These are phyloP conservation scores for Apodemia mormo DNA, from an alignment of 2,888 invertebrate species.

Conservation along the genomic window DNA sequence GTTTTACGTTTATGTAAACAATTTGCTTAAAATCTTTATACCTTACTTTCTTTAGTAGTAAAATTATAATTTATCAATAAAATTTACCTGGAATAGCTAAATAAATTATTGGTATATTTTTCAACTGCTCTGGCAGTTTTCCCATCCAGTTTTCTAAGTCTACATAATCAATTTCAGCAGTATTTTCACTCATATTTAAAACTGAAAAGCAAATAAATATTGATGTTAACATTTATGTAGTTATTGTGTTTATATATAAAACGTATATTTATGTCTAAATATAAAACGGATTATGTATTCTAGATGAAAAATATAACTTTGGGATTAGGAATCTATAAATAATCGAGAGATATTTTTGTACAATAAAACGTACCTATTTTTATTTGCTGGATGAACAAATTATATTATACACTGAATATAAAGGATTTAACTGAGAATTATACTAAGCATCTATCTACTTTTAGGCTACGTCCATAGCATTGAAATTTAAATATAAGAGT, in stretches of 20 bases:
- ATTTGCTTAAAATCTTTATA: too few relatives aligned
- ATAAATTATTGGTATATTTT: constrained; percentile 84
- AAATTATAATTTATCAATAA: background rate
- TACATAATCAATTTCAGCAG: constrained; percentile 46
- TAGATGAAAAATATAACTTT: too few relatives aligned
- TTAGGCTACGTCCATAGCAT: background rate
- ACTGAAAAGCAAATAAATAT: constrained; percentile 23
- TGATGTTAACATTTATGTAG: background rate
- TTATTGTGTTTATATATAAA: too few relatives aligned
- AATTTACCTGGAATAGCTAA: constrained; percentile 87
- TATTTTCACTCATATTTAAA: constrained; percentile 57
- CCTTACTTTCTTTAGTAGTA: too few relatives aligned
- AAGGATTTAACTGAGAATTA: background rate
- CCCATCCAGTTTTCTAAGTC: constrained; percentile 87
- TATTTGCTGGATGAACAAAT: too few relatives aligned
- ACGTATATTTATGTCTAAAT: too few relatives aligned
- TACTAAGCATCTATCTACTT: background rate
- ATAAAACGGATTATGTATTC: too few relatives aligned
- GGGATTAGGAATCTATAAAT: too few relatives aligned
- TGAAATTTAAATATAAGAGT: background rate
- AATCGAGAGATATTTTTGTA: background rate
- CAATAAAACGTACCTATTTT: background rate
- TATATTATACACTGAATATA: too few relatives aligned
- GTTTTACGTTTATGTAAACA: too few relatives aligned
- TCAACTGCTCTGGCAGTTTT: constrained; percentile 81